These are phyloP conservation scores for Aethes cnicana DNA, from an alignment of 2,888 invertebrate species.

Conservation along the genomic window DNA sequence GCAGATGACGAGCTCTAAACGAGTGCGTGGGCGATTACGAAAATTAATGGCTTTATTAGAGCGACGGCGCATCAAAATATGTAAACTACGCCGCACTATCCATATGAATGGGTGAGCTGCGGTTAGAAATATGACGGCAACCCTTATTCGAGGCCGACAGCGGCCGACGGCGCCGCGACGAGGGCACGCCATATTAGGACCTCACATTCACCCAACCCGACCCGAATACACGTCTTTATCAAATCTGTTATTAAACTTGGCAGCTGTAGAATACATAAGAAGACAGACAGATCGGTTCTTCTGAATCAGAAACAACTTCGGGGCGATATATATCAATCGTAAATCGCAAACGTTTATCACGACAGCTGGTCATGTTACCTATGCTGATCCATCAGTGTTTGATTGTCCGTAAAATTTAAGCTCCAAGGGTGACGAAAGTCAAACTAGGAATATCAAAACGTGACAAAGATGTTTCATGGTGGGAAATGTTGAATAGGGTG, in stretches of 20 bases:
- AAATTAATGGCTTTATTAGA: constrained; percentile 70
- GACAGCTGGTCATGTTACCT: constrained; percentile 10
- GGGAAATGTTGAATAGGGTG: neutral
- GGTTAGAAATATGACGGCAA: constrained; percentile 63
- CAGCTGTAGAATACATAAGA: constrained; percentile 58
- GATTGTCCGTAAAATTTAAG: constrained; percentile 16
- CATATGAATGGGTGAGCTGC: constrained; percentile 64
- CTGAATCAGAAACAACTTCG: constrained; percentile 47
- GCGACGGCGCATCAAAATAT: constrained; percentile 60
- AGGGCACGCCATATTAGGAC: constrained; percentile 62
- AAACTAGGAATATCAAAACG: too few relatives aligned
- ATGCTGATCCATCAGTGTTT: constrained; percentile 7
- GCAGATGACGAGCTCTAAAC: constrained; percentile 45
- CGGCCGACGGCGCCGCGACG: constrained; percentile 61
- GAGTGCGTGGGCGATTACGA: constrained; percentile 55
- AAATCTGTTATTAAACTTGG: constrained; percentile 70
- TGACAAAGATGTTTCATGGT: too few relatives aligned
- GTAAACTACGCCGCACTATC: constrained; percentile 67
- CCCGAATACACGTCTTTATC: constrained; percentile 68
- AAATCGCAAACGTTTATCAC: constrained; percentile 2
- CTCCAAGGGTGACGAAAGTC: too few relatives aligned
- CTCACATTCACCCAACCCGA: constrained; percentile 62
- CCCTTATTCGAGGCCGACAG: constrained; percentile 66
- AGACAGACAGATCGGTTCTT: constrained; percentile 53
- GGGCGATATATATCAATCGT: neutral